phyloP scores from a whole-genome alignment of 2,113 vertebrate species.

The Phaetusa simplex region DNA sequence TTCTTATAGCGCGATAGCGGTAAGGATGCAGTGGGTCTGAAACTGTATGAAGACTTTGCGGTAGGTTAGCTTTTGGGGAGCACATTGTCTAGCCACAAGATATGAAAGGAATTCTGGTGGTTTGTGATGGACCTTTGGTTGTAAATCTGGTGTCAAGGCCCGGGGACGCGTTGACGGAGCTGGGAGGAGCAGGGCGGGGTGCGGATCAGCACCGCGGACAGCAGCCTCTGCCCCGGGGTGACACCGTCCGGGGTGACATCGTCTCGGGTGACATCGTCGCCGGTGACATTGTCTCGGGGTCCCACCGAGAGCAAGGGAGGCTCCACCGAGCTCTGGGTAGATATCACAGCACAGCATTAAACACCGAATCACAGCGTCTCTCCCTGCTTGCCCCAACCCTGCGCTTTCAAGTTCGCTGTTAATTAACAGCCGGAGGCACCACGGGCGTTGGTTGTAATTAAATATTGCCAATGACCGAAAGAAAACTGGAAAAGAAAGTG shows the following conservation, averaged over 20 bases:
- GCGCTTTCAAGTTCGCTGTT: background rate
- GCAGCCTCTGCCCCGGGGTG: background rate
- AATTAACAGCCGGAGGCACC: background rate
- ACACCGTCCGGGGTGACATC: fast-evolving
- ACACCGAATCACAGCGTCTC: too few species aligned
- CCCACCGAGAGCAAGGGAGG: fast-evolving
- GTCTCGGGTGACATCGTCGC: background rate
- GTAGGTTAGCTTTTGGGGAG: background rate
- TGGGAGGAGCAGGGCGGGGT: background rate
- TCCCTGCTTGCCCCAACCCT: background rate
- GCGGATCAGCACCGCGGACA: background rate
- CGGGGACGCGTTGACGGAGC: fast-evolving
- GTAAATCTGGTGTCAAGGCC: fast-evolving
- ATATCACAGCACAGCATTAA: fast-evolving
- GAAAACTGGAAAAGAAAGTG: background rate
- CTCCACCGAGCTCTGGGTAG: fast-evolving
- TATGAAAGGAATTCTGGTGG: too few species aligned
- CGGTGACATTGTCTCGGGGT: background rate
- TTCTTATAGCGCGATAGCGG: fast-evolving
- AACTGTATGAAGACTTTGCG: background rate
- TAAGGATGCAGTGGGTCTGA: too few species aligned
- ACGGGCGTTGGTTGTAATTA: background rate
- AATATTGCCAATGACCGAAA: background rate
- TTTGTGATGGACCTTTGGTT: fast-evolving
- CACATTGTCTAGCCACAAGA: fast-evolving